Evolutionary conservation across 2,888 invertebrate genomes (phyloP).

Genomic region (Axea sp.): DNA sequence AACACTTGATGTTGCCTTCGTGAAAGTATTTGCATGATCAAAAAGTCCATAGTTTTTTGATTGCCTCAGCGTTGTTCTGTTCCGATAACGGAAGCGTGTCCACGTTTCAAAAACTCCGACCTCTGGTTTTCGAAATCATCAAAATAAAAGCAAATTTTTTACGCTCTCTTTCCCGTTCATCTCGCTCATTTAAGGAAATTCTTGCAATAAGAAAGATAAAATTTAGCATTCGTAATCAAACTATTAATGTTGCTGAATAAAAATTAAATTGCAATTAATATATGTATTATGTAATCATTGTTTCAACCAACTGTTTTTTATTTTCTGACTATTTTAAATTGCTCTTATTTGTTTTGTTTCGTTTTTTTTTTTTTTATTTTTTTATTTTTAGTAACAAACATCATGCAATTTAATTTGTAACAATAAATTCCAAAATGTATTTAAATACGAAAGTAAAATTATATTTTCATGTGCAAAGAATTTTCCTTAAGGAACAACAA

Average conservation of each 20-base stretch:
- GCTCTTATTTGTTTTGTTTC: too few species aligned
- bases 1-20: constrained; percentile 4
- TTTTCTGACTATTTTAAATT: too few species aligned
- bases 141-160: constrained; percentile 31
- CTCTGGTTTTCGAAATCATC: constrained; percentile 4
- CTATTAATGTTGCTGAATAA: too few species aligned
- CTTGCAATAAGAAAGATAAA: not conserved
- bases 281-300: too few species aligned
- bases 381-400: too few species aligned
- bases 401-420: too few species aligned
- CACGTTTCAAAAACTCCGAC: constrained; percentile 66
- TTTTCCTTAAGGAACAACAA: constrained; percentile 25
- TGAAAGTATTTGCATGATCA: constrained; percentile 75
- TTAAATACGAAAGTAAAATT: not conserved
- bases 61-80: constrained; percentile 79
- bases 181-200: constrained; percentile 20
- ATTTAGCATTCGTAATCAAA: constrained; percentile 3
- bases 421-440: too few species aligned
- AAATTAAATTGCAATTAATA: too few species aligned
- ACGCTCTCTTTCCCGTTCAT: constrained; percentile 31
- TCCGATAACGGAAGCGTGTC: constrained; percentile 75
- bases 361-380: too few species aligned
- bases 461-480: constrained; percentile 6
- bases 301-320: too few species aligned
- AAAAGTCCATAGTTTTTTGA: constrained; percentile 79